Percentiles rank a stretch among this genome's conserved stretches.
Conservation (phyloP, 1,140 invertebrate genomes). For the Wasmannia auropunctata region DNA sequence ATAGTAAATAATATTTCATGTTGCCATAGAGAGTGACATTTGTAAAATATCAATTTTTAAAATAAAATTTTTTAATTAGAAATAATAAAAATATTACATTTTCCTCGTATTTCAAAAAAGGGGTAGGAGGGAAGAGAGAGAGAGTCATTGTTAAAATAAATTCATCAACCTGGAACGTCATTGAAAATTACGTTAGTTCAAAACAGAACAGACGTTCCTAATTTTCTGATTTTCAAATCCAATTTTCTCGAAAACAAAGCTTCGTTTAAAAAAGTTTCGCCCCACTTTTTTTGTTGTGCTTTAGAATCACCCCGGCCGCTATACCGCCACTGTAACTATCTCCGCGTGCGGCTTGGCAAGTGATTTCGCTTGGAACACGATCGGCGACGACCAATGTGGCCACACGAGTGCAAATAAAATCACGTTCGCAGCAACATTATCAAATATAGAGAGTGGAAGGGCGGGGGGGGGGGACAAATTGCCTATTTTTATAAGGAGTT, state of each 20-base stretch:
- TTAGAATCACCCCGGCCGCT: background rate
- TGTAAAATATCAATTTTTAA: background rate
- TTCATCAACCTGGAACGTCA: background rate
- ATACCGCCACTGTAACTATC: background rate
- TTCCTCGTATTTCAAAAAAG: background rate
- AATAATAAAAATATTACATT: slow-evolving; percentile 7
- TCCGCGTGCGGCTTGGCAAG: background rate
- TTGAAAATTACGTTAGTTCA: background rate
- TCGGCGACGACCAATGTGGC: background rate
- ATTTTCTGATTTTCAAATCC: slow-evolving; percentile 1
- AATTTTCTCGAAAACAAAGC: slow-evolving; percentile 12
- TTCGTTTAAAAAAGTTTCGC: background rate
- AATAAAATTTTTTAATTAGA: slow-evolving; percentile 8
- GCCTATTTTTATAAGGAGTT: slow-evolving; percentile 25
- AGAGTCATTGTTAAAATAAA: background rate
- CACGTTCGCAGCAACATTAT: background rate
- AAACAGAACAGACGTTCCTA: background rate
- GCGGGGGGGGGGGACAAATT: background rate
- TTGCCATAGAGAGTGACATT: background rate
- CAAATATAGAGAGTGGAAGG: slow-evolving; percentile 2
- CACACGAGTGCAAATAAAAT: background rate
- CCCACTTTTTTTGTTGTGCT: background rate
- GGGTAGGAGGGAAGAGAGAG: background rate
- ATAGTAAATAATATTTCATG: background rate
- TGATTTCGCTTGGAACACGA: background rate